Conservation (phyloP, 2,888 invertebrate genomes). For the Cenopis cana region DNA sequence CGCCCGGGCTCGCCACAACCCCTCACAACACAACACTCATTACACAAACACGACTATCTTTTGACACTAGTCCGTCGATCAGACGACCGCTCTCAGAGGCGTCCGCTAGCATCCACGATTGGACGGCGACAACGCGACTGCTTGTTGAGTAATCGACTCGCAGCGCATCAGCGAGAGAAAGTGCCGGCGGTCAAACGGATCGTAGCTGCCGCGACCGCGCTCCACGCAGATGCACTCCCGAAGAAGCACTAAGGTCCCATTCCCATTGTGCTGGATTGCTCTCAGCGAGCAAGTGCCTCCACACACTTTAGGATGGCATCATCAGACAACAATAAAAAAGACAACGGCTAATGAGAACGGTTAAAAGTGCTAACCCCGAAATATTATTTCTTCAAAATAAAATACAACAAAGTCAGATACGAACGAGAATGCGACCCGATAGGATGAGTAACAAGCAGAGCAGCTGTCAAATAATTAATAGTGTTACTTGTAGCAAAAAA, state of each 20-base stretch:
- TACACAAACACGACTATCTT: slow-evolving; percentile 36
- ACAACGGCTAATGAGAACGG: slow-evolving; percentile 39
- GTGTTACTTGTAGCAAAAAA: slow-evolving; percentile 25
- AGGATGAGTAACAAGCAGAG: slow-evolving; percentile 49
- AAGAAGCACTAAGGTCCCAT: slow-evolving; percentile 56
- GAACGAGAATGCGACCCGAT: slow-evolving; percentile 43
- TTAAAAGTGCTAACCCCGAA: slow-evolving; percentile 46
- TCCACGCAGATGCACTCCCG: slow-evolving; percentile 68
- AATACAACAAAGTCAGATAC: slow-evolving; percentile 50
- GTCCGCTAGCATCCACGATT: slow-evolving; percentile 66
- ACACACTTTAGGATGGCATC: slow-evolving; percentile 5
- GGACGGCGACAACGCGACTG: slow-evolving; percentile 73
- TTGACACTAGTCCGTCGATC: slow-evolving; percentile 32
- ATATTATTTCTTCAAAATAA: slow-evolving; percentile 57
- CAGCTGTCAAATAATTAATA: slow-evolving; percentile 48
- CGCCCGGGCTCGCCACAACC: slow-evolving; percentile 45
- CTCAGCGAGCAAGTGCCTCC: slow-evolving; percentile 17
- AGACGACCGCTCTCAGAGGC: slow-evolving; percentile 60
- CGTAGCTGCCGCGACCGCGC: slow-evolving; percentile 60
- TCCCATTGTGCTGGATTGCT: slow-evolving; percentile 56
- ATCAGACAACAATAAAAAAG: slow-evolving; percentile 7
- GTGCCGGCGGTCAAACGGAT: slow-evolving; percentile 67
- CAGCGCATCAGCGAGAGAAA: slow-evolving; percentile 79
- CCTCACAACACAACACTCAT: slow-evolving; percentile 49
- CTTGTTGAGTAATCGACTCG: slow-evolving; percentile 68